phyloP scores from a whole-genome alignment of 2,113 vertebrate species.

The Aphyosemion australe region DNA sequence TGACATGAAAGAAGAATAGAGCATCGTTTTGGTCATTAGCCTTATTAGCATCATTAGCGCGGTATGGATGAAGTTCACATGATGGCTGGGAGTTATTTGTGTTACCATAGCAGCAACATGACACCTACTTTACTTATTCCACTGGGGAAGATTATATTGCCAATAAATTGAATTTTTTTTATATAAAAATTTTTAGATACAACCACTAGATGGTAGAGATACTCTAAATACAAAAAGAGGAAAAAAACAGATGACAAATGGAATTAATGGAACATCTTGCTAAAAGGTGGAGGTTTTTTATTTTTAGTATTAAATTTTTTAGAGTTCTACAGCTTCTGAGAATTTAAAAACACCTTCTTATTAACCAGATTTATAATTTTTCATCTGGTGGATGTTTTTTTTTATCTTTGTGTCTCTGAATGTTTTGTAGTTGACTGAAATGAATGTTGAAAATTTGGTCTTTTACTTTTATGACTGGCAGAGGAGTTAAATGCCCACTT shows the following conservation, averaged over 20 bases:
- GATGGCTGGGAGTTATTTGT: constrained; percentile 69
- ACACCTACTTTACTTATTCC: constrained; percentile 34
- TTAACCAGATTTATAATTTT: not conserved
- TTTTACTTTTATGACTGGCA: not conserved
- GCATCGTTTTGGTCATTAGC: constrained; percentile 64
- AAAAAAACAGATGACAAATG: not conserved
- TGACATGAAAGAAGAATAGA: constrained; percentile 65
- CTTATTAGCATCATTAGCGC: constrained; percentile 70
- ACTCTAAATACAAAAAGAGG: constrained; percentile 22
- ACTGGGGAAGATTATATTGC: constrained; percentile 19
- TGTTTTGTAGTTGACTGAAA: no score
- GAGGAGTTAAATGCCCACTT: no score
- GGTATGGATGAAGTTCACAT: constrained; percentile 69
- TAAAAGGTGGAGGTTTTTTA: not conserved
- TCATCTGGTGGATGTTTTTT: no score
- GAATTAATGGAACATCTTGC: constrained; percentile 13
- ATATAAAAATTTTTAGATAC: constrained; percentile 13
- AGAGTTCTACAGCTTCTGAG: not conserved
- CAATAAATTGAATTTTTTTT: constrained; percentile 13
- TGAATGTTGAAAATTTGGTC: not conserved
- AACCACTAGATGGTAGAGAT: constrained; percentile 70
- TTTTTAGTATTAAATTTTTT: not conserved
- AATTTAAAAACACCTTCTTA: not conserved
- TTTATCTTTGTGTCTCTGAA: no score
- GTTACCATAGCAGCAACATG: constrained; percentile 41